Percentiles rank a stretch among this genome's conserved stretches.
Evolutionary conservation across 2,797 vertebrate species (phyloP).

Genomic region (Myripristis jacobus): DNA sequence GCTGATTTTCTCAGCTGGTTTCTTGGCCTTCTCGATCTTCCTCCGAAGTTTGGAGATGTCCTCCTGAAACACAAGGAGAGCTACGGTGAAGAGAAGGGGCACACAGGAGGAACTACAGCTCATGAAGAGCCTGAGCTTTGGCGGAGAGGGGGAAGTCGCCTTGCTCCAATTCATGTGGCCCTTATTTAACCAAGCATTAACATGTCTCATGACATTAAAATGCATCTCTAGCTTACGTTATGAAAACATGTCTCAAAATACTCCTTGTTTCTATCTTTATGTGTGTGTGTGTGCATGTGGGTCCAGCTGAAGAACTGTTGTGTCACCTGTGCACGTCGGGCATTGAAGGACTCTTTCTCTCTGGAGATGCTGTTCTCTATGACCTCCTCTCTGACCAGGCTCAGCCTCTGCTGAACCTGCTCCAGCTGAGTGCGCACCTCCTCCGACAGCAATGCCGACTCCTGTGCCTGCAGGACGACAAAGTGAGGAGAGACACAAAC

Average conservation of each 20-base stretch:
- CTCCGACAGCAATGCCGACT: conserved; percentile 91
- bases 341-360: conserved; percentile 97
- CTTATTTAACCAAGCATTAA: no score
- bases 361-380: conserved; percentile 95
- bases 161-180: background rate
- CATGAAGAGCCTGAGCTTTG: background rate
- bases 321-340: conserved; percentile 92
- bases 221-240: no score
- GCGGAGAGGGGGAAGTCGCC: background rate
- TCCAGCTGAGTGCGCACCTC: conserved; percentile 92
- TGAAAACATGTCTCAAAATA: no score
- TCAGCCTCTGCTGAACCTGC: conserved; percentile 91
- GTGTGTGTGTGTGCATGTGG: background rate
- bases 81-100: background rate
- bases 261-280: no score
- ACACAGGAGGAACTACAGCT: background rate
- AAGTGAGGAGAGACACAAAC: background rate
- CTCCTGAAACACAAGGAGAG: conserved; percentile 82
- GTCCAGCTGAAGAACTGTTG: background rate
- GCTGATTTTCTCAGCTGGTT: conserved; percentile 95
- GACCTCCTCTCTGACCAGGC: conserved; percentile 92
- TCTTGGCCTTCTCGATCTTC: conserved; percentile 97
- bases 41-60: conserved; percentile 94
- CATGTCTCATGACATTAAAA: no score
- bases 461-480: conserved; percentile 85